Conservation (phyloP, 1,140 invertebrate species). For the Teleopsis dalmanni region DNA sequence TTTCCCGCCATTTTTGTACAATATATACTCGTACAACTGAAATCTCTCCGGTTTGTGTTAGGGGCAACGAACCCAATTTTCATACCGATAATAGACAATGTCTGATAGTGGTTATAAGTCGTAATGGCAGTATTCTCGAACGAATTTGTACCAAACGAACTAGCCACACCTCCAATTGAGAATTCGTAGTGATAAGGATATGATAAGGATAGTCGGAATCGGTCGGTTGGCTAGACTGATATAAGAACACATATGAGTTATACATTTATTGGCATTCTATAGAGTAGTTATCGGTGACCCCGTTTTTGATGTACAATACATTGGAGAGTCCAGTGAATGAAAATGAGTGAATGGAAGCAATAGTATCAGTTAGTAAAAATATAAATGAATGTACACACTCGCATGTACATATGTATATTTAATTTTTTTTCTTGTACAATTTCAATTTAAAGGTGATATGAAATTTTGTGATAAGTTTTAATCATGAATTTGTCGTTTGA, state of each 20-base stretch:
- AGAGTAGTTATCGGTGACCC: too few relatives aligned
- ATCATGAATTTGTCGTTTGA: slow-evolving; percentile 28
- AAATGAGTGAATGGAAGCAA: neutral
- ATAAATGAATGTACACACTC: neutral
- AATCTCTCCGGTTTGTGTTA: too few relatives aligned
- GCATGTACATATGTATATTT: neutral
- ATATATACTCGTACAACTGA: too few relatives aligned
- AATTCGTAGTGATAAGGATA: slow-evolving; percentile 9
- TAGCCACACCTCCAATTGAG: slow-evolving; percentile 3
- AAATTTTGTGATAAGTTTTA: slow-evolving; percentile 44
- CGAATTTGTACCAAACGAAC: neutral
- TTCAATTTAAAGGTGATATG: slow-evolving; percentile 44
- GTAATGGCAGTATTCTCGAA: too few relatives aligned
- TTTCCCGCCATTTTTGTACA: too few relatives aligned
- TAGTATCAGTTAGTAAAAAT: too few relatives aligned
- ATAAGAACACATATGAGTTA: too few relatives aligned
- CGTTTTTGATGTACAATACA: too few relatives aligned
- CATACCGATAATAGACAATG: neutral
- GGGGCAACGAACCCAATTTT: too few relatives aligned
- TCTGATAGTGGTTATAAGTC: slow-evolving; percentile 8
- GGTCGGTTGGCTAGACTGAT: too few relatives aligned
- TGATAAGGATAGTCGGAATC: slow-evolving; percentile 9
- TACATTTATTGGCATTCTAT: too few relatives aligned
- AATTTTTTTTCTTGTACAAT: neutral
- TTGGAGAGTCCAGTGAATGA: slow-evolving; percentile 1